Evolutionary conservation across 1,140 invertebrate genomes (phyloP).

Genomic region (Trachelipus rathkii): DNA sequence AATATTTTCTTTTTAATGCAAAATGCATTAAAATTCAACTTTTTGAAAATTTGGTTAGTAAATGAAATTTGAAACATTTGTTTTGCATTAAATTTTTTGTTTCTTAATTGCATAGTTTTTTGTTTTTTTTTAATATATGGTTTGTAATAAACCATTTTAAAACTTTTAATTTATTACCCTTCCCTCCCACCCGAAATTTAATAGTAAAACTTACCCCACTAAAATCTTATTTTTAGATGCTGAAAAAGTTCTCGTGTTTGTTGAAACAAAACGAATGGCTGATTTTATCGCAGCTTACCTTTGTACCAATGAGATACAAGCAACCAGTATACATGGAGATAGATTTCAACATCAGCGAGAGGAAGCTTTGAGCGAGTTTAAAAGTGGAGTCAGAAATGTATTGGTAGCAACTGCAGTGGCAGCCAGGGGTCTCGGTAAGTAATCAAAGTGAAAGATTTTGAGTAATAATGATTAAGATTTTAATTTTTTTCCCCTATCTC

Average conservation of each 20-base stretch:
- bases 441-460: not conserved
- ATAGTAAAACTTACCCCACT: too few relatives aligned
- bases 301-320: slow-evolving; percentile 59
- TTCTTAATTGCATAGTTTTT: too few relatives aligned
- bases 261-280: slow-evolving; percentile 80
- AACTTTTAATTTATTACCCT: too few relatives aligned
- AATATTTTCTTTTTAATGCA: too few relatives aligned
- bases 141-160: too few relatives aligned
- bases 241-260: slow-evolving; percentile 77
- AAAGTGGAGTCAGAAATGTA: slow-evolving; percentile 65
- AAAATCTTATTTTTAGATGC: slow-evolving; percentile 42
- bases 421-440: slow-evolving; percentile 70
- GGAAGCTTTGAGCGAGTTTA: slow-evolving; percentile 78
- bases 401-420: slow-evolving; percentile 90
- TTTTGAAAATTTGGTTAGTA: too few relatives aligned
- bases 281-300: slow-evolving; percentile 80
- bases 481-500: too few relatives aligned
- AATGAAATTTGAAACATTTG: too few relatives aligned
- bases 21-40: too few relatives aligned
- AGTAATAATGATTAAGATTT: too few relatives aligned
- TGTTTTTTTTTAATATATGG: too few relatives aligned
- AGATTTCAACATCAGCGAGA: slow-evolving; percentile 83
- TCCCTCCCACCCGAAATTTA: too few relatives aligned
- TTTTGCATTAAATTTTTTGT: not conserved
- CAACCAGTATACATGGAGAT: slow-evolving; percentile 92